Percentiles rank a stretch among this genome's conserved stretches.
These are phyloP conservation scores for Standfussiana lucernea DNA, from an alignment of 2,888 invertebrate genomes.

Conservation along the genomic window DNA sequence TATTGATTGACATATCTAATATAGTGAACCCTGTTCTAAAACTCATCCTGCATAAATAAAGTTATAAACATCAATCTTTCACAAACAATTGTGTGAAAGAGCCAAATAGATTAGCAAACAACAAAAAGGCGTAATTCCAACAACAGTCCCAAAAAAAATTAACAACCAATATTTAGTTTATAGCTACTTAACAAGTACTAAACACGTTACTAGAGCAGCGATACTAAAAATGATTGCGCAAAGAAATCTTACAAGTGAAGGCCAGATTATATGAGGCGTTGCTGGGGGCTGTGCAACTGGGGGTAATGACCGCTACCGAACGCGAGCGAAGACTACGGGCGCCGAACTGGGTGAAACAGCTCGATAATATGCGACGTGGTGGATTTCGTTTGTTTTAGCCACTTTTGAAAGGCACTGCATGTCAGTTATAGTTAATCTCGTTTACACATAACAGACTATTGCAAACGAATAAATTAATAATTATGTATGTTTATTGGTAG, in stretches of 20 bases:
- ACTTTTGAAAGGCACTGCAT: conserved; percentile 3
- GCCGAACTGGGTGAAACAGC: conserved; percentile 48
- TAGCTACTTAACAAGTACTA: conserved; percentile 49
- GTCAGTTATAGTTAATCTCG: not conserved
- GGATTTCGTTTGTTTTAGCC: conserved; percentile 22
- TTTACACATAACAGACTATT: not conserved
- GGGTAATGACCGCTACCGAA: conserved; percentile 60
- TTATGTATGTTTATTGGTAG: not conserved
- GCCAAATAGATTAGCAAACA: not conserved
- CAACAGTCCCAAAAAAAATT: conserved; percentile 8
- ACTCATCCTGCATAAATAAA: not conserved
- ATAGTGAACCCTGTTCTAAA: not conserved
- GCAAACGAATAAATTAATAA: not conserved
- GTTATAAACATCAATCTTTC: not conserved
- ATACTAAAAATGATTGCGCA: conserved; percentile 55
- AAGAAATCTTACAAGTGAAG: conserved; percentile 62
- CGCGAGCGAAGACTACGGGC: conserved; percentile 57
- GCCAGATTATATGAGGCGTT: conserved; percentile 62
- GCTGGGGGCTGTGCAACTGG: conserved; percentile 24
- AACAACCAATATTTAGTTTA: conserved; percentile 30
- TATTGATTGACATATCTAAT: too few species aligned
- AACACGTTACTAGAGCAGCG: conserved; percentile 33
- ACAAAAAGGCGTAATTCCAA: not conserved
- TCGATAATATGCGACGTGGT: conserved; percentile 28
- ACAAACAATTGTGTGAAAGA: not conserved